These are phyloP conservation scores for Cecropterus lyciades DNA, from an alignment of 1,140 invertebrate genomes.

Conservation along the genomic window DNA sequence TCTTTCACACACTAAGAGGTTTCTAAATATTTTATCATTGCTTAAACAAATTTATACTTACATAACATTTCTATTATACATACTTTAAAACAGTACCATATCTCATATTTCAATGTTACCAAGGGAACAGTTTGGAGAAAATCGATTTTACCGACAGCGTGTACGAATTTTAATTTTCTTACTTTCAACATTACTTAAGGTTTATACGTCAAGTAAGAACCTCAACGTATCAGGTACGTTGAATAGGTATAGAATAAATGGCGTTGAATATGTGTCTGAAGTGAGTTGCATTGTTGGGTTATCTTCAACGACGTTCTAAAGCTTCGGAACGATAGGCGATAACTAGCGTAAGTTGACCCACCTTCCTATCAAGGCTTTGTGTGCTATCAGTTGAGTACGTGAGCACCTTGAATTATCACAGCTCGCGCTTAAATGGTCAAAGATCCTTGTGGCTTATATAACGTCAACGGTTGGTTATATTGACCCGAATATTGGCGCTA, in stretches of 20 bases:
- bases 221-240: constrained; percentile 52
- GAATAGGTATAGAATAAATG: constrained; percentile 71
- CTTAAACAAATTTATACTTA: too few species aligned
- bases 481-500: constrained; percentile 33
- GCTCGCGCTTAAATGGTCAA: constrained; percentile 49
- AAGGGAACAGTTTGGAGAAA: constrained; percentile 16
- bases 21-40: too few species aligned
- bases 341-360: constrained; percentile 58
- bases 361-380: constrained; percentile 36
- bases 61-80: too few species aligned
- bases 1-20: too few species aligned
- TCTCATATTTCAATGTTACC: constrained; percentile 27
- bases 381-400: constrained; percentile 30
- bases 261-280: constrained; percentile 57
- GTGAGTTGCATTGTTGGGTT: constrained; percentile 67
- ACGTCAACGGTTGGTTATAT: constrained; percentile 32
- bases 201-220: constrained; percentile 43
- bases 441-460: constrained; percentile 30
- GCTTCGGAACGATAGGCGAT: constrained; percentile 48
- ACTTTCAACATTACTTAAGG: constrained; percentile 9
- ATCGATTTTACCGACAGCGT: constrained; percentile 15
- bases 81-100: constrained; percentile 18
- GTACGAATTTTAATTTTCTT: constrained; percentile 9
- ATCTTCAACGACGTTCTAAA: constrained; percentile 59
- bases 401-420: constrained; percentile 48